Evolutionary conservation across 2,113 vertebrate species (phyloP).

Genomic region (Pan troglodytes): NHGRI_mPanTro3-v2.1_pri NC_072398.2:187011501-187012000

Average conservation of each 20-base stretch:
- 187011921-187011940: too few species aligned
- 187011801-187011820: too few species aligned
- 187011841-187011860: too few species aligned
- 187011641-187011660: neutral
- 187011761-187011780: neutral
- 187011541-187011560: neutral
- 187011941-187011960: neutral
- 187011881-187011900: too few species aligned
- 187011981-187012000: neutral
- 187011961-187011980: neutral
- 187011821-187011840: too few species aligned
- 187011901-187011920: too few species aligned
- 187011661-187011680: neutral
- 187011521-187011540: slow-evolving; percentile 57
- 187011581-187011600: slow-evolving; percentile 7
- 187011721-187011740: neutral
- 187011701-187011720: slow-evolving; percentile 13
- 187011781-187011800: neutral
- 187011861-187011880: too few species aligned
- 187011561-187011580: neutral
- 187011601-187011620: neutral
- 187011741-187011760: neutral
- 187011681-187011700: neutral
- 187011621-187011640: slow-evolving; percentile 23
- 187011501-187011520: slow-evolving; percentile 88